Evolutionary conservation across 2,797 vertebrate species (phyloP).

Genomic region (Falco concolor): DNA sequence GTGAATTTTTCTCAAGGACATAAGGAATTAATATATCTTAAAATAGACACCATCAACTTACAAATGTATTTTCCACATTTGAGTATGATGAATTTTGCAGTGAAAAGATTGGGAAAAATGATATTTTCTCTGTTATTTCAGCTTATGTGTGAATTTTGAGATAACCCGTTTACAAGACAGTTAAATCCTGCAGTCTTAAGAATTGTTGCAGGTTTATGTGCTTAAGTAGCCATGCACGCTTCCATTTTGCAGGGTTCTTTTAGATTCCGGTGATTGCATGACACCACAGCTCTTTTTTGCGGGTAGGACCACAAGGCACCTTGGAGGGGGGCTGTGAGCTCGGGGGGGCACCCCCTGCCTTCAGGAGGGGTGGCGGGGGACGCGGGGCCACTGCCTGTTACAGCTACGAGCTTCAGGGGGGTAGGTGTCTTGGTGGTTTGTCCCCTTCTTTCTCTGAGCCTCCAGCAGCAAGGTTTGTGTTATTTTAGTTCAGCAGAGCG

Average conservation of each 20-base stretch:
- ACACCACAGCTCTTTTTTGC: neutral
- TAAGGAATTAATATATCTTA: neutral
- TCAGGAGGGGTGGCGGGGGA: neutral
- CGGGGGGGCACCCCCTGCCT: rapidly evolving
- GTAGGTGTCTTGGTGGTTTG: neutral
- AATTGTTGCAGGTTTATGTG: neutral
- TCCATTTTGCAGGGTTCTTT: neutral
- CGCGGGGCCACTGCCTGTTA: neutral
- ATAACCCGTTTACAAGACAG: neutral
- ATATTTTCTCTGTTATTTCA: neutral
- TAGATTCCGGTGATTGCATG: neutral
- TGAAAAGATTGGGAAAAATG: neutral
- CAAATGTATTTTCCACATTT: neutral
- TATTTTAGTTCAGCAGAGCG: neutral
- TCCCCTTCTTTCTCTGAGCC: neutral
- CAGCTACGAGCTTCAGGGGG: rapidly evolving
- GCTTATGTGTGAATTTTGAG: neutral
- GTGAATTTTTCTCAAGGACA: neutral
- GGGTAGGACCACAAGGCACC: neutral
- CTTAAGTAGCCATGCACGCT: neutral
- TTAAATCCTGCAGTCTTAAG: neutral
- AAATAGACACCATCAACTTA: neutral
- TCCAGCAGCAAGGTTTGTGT: neutral
- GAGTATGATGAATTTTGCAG: neutral
- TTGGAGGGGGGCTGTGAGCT: neutral